Base-by-base conservation (phyloP, 2,888 invertebrate species). In the Drosophila mettleri region DNA sequence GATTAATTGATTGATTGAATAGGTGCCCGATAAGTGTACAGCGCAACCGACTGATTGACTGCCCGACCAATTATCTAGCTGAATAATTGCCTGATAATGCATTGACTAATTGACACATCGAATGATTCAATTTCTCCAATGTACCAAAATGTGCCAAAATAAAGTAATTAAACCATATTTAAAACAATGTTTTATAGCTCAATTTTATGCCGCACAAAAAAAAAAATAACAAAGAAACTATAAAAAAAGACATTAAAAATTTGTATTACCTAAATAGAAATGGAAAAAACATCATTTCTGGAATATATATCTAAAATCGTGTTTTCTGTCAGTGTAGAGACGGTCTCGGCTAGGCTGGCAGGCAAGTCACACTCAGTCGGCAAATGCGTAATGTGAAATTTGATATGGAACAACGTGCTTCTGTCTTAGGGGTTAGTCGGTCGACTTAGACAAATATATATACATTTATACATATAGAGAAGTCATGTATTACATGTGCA, bases 301-400 rank as follows among this genome's bases (percentile, higher is more conserved):
- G 8, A 4, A 16, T 9, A 9, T 43, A 24, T 24, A 1, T 24
- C 8, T 22, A 43, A 29, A 22, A 16, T 8, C 10, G 34, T 34
- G 7, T 48, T 61, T 72, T 72, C 41, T 59, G 8, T 12, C 70
- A 72, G 72, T 72, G 72, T 62, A 33, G 61, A 61, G 49, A 16
- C n/a, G n/a, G n/a, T n/a, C n/a, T n/a, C n/a, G n/a, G n/a, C n/a
- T 18, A 14, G 20, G 9, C 20, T 48, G 59, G 41, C 22, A 46
- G 14, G 31, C 2, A 2, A 31, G 31, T 27, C 16, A 43, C 8
- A 7, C 6, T n/a, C 41, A 14, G 3, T 22, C 22, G 58, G 61
- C 53, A 70, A 70, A 70, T 70, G 70, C 20, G 31, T 57, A 61
- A 64, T 51, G 52, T 49, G 73, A 58, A 63, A 74, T 66, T 61